These are phyloP conservation scores for Bradynema listronoti DNA, from an alignment of 1,140 invertebrate genomes.

Conservation along the genomic window DNA sequence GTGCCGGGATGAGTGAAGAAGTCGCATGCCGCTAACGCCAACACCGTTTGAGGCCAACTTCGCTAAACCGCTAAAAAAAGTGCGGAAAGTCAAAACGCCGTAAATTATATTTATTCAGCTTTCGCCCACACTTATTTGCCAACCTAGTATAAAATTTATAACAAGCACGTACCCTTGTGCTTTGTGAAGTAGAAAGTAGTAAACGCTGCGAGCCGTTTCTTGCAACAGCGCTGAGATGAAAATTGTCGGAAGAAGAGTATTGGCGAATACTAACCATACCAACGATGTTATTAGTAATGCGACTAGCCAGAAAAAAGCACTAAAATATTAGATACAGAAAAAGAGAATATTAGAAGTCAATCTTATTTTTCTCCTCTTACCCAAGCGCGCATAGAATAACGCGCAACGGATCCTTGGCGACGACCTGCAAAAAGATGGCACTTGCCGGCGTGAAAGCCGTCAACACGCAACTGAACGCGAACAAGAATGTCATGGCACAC, in stretches of 20 bases:
- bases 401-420: constrained; percentile 37
- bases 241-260: constrained; percentile 14
- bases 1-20: constrained; percentile 41
- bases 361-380: no score
- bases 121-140: no score
- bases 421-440: constrained; percentile 26
- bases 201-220: constrained; percentile 27
- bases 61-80: constrained; percentile 23
- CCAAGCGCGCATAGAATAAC: constrained; percentile 41
- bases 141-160: neutral
- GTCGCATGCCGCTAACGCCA: constrained; percentile 26
- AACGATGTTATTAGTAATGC: constrained; percentile 31
- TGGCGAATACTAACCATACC: constrained; percentile 16
- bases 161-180: constrained; percentile 26
- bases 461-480: constrained; percentile 31
- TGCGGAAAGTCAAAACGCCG: constrained; percentile 5
- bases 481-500: constrained; percentile 43
- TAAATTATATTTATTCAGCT: no score
- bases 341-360: no score
- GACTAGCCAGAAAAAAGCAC: constrained; percentile 38
- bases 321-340: no score
- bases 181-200: constrained; percentile 35
- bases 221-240: constrained; percentile 30
- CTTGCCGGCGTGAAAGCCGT: constrained; percentile 36
- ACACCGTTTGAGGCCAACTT: constrained; percentile 35